Percentiles rank a stretch among this genome's conserved stretches.
These are phyloP conservation scores for Acrocephalus arundinaceus DNA, from an alignment of 2,113 vertebrate species.

Conservation along the genomic window DNA sequence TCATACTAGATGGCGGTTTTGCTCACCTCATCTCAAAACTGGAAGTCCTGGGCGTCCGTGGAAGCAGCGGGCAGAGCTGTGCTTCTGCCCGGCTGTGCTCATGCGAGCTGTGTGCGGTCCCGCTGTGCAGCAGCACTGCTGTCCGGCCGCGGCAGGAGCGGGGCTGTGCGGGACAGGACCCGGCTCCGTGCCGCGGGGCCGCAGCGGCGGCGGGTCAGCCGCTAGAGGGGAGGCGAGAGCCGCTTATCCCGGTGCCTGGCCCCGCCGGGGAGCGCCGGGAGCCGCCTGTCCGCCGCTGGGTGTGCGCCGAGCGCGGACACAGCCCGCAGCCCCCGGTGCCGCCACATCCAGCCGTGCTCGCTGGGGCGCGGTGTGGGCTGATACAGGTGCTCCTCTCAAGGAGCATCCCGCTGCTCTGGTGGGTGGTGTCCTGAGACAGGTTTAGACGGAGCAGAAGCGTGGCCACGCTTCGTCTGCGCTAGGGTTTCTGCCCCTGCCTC, in stretches of 20 bases:
- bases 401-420: fast-evolving
- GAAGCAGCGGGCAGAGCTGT: neutral
- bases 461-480: fast-evolving
- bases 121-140: fast-evolving
- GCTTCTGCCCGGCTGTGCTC: neutral
- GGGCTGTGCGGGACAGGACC: neutral
- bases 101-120: fast-evolving
- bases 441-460: fast-evolving
- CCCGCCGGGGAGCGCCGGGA: fast-evolving
- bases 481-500: fast-evolving
- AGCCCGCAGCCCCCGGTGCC: neutral
- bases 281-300: fast-evolving
- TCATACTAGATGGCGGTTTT: fast-evolving
- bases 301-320: fast-evolving
- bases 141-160: neutral
- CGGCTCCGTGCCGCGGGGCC: neutral
- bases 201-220: neutral
- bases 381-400: fast-evolving
- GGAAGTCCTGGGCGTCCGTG: fast-evolving
- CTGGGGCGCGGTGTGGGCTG: fast-evolving
- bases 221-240: slow-evolving; percentile 60
- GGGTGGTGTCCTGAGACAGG: fast-evolving
- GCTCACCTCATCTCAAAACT: neutral
- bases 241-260: neutral
- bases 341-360: neutral